Evolutionary conservation across 1,140 invertebrate species (phyloP).

Genomic region (Acyrthosiphon pisum): DNA sequence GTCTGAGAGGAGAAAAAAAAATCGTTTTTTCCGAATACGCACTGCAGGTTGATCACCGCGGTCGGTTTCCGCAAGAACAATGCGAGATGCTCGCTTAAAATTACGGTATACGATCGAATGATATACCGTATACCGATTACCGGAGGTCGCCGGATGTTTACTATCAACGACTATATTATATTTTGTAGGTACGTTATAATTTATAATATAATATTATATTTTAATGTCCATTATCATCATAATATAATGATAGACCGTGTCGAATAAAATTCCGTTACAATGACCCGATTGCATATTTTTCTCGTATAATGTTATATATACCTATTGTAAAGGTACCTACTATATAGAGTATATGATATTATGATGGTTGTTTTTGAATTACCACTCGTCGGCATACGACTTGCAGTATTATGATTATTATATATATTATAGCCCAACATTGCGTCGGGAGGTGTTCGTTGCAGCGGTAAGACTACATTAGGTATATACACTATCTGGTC

Average conservation of each 20-base stretch:
- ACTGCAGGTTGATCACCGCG: not conserved
- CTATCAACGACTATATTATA: not conserved
- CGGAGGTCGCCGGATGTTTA: not conserved
- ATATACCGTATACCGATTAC: not conserved
- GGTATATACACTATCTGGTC: not conserved
- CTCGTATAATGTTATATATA: not conserved
- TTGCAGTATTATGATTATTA: not conserved
- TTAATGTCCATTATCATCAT: not conserved
- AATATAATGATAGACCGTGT: conserved; percentile 39
- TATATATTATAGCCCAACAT: not conserved
- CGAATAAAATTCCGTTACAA: conserved; percentile 49
- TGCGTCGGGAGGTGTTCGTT: not conserved
- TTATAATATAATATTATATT: not conserved
- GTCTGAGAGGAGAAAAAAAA: not conserved
- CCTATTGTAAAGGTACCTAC: not conserved
- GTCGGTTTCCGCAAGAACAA: not conserved
- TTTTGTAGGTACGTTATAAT: not conserved
- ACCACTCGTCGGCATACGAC: not conserved
- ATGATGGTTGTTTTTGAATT: not conserved
- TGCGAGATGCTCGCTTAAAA: not conserved
- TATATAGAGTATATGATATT: not conserved
- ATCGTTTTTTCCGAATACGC: not conserved
- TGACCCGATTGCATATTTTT: conserved; percentile 38
- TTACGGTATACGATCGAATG: not conserved
- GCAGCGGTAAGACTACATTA: not conserved